These are phyloP conservation scores for Brachionus paranguensis DNA, from an alignment of 1,140 invertebrate genomes.

Conservation along the genomic window DNA sequence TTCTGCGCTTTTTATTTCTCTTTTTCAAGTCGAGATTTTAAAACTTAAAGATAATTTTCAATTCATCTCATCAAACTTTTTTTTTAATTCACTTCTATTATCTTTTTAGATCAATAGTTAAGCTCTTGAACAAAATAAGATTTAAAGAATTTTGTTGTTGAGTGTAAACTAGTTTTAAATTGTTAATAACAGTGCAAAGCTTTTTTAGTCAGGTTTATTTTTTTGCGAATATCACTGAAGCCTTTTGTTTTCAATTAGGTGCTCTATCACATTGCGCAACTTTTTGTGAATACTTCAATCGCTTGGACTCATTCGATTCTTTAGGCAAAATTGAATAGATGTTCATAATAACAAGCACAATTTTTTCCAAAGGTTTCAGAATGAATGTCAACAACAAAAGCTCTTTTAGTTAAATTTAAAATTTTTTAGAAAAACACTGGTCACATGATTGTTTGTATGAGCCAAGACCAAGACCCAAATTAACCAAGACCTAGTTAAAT, in stretches of 20 bases:
- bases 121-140: not conserved
- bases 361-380: not conserved
- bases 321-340: not conserved
- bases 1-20: not conserved
- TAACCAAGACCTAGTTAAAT: not conserved
- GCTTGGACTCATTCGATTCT: not conserved
- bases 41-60: not conserved
- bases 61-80: not conserved
- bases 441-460: not conserved
- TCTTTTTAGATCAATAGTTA: not conserved
- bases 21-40: not conserved
- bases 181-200: not conserved
- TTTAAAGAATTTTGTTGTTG: not conserved
- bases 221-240: not conserved
- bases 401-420: not conserved
- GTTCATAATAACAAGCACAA: not conserved
- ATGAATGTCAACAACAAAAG: not conserved
- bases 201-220: not conserved
- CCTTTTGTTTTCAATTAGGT: not conserved
- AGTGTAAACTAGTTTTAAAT: not conserved
- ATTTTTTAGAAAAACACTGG: not conserved
- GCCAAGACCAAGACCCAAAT: too few relatives aligned
- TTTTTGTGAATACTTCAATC: not conserved
- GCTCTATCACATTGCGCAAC: not conserved
- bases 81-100: not conserved